Evolutionary conservation across 2,113 vertebrate species (phyloP), one percentile per base, ranked within the genome.

Genomic region (Lutjanus erythropterus): DNA sequence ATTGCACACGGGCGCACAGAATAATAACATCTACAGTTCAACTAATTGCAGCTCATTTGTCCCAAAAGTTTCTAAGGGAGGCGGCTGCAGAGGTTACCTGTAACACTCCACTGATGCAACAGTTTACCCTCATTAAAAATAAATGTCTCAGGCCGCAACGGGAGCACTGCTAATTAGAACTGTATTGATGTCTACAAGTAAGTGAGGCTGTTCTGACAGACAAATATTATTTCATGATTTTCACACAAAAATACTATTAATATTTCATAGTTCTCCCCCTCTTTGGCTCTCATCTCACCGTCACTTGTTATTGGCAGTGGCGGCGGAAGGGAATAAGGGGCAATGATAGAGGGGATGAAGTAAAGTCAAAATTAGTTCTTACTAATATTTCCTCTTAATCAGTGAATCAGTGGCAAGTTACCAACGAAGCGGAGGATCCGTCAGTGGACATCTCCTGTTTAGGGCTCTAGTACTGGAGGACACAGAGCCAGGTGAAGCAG

Each of bases 111-210:
- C 5, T 50, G 56, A 80, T 55, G 64, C 53, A 21, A 65, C 56
- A 25, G 44, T 80, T 86, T 67, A 31, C 41, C 8, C 65, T 87
- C 64, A 75, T 78, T 74, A 89, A 79, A 71, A 68, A 75, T 35
- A n/a, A 50, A 86, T 55, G 37, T 68, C 31, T 31, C 41, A 2
- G 15, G 25, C 53, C 11, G 14, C 53, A n/a, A 1, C 3, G 31
- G 55, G 68, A 69, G 46, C 8, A 25, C 60, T 9, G 2, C 67
- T 56, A 70, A 85, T 78, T 70, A 66, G 9, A 44, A n/a, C 44
- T 42, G 27, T 16, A 79, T 66, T 81, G 73, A 53, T 65, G 71
- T 41, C 21, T 6, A 7, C 62, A 8, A 31, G 50, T 37, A 52
- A 2, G 5, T 9, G n/a, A 37, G 64, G 19, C 59, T 49, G 41